Base-by-base conservation (phyloP, 2,113 vertebrate species). In the Syngnathoides biaculeatus region DNA sequence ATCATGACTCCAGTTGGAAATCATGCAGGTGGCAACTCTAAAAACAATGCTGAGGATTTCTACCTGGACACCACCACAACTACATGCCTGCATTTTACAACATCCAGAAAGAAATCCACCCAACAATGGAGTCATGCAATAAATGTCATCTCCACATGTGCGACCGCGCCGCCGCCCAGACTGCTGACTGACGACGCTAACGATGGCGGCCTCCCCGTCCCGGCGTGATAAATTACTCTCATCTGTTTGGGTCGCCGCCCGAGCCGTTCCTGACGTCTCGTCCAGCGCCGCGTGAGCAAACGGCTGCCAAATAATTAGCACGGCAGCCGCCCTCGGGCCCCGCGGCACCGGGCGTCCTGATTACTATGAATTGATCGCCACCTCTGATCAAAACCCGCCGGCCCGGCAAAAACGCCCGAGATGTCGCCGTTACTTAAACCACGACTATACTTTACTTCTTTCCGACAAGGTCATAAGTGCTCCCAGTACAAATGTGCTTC, bases 281-380 rank as follows among this genome's bases (percentile, higher is more conserved):
- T 89, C 77, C 87, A 75, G 20, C 89, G 92, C 90, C 91, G 90
- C 92, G 91, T 90, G 92, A 92, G 92, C 91, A 92, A 92, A 92
- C 92, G 90, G 85, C 89, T 90, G 89, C 86, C 91, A 92, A 92
- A 92, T 90, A 92, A 90, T 92, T 92, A 91, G 83, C 72, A 35
- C 47, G 35, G 59, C 8, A 60, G 61, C 69, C 69, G 56, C 24
- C 26, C 53, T 39, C 14, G 10, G 35, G 13, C 79, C 58, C 70
- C 79, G 65, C 0, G 48, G 14, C 50, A 50, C 86, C 82, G 85
- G 73, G 80, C 80, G 77, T 84, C 87, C 89, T 92, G 88, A 92
- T 92, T 91, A 90, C 91, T 91, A 89, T 84, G 77, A 90, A 92
- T 90, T 90, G 89, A 91, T 91, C 84, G n/a, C n/a, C n/a, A n/a